Conservation (phyloP, 2,888 invertebrate genomes). For the Spisula subtruncata region DNA sequence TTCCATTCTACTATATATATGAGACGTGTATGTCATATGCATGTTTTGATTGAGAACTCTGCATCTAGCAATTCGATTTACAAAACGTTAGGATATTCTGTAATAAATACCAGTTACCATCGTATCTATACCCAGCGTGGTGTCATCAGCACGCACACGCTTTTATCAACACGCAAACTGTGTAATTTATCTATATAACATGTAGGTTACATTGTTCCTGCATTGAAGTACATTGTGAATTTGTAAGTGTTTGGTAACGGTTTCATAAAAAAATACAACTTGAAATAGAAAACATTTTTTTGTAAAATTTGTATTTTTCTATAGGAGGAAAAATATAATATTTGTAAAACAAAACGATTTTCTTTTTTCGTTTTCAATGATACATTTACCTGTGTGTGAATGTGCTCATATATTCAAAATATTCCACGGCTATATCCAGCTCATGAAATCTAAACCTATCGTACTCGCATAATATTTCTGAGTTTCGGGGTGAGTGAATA, state of each 20-base stretch:
- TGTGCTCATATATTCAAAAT: not conserved
- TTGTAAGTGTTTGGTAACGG: not conserved
- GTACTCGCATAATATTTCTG: not conserved
- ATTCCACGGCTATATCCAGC: not conserved
- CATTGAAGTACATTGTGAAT: not conserved
- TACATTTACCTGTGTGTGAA: no score
- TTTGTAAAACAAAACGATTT: no score
- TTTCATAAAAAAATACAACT: no score
- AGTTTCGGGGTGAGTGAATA: not conserved
- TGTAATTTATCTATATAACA: not conserved
- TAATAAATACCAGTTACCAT: not conserved
- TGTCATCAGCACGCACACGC: not conserved
- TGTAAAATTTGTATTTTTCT: no score
- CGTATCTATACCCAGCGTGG: not conserved
- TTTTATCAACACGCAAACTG: not conserved
- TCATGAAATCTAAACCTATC: not conserved
- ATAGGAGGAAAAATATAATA: no score
- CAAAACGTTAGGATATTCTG: not conserved
- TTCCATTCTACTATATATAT: no score
- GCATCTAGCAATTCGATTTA: no score
- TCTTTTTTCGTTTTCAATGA: no score
- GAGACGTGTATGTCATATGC: no score
- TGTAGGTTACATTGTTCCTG: not conserved
- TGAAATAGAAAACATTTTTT: no score
- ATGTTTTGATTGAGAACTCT: no score